Evolutionary conservation across 2,797 vertebrate species (phyloP).

Genomic region (Enteromius argenteus): DNA sequence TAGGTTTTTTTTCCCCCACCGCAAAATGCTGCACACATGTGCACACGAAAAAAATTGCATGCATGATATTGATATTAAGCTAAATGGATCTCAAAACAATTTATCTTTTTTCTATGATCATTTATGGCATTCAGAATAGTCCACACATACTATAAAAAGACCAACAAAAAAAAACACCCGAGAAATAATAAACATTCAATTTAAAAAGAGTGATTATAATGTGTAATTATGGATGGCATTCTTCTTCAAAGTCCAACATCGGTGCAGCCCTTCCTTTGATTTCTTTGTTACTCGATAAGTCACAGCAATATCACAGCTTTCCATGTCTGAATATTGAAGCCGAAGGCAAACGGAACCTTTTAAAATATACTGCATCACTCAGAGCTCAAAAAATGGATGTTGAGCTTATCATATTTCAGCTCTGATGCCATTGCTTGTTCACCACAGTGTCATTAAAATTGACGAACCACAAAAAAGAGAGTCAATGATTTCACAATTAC

Average conservation of each 20-base stretch:
- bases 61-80: neutral
- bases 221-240: neutral
- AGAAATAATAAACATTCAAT: neutral
- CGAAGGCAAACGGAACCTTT: neutral
- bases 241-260: neutral
- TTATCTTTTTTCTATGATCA: neutral
- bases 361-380: neutral
- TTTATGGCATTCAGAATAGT: conserved; percentile 4
- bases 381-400: conserved; percentile 31
- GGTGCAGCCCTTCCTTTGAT: neutral
- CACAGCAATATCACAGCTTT: neutral
- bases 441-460: conserved; percentile 76
- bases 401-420: conserved; percentile 68
- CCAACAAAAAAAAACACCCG: no score
- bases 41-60: neutral
- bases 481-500: conserved; percentile 79
- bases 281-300: conserved; percentile 1
- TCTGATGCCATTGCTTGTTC: conserved; percentile 69
- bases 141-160: neutral
- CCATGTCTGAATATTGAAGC: conserved; percentile 2
- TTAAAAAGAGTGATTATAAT: neutral
- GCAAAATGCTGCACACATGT: conserved; percentile 13
- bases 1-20: conserved; percentile 13
- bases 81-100: conserved; percentile 31
- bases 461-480: conserved; percentile 74